phyloP scores from a whole-genome alignment of 2,888 invertebrate genomes.

The Podabrus alpinus region DNA sequence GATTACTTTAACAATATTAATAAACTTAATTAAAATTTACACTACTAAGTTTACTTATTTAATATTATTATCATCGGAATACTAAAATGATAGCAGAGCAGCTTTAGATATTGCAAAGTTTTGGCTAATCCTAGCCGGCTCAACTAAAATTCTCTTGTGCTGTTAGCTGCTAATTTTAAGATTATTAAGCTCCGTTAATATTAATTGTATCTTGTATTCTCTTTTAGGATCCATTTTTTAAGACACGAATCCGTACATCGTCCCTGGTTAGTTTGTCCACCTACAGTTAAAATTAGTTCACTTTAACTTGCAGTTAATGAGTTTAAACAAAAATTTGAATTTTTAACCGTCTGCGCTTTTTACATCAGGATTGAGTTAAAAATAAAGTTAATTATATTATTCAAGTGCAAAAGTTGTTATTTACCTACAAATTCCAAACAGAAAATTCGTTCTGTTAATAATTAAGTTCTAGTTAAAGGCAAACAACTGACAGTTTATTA shows the following conservation, averaged over 20 bases:
- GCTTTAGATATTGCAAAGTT: constrained; percentile 1
- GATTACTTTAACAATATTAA: background rate
- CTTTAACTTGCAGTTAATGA: too few species aligned
- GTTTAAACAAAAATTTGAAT: too few species aligned
- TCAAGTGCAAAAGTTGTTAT: background rate
- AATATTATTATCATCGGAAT: background rate
- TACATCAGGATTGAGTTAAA: background rate
- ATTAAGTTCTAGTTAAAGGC: background rate
- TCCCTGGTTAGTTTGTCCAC: too few species aligned
- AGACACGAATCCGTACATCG: too few species aligned
- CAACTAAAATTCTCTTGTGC: background rate
- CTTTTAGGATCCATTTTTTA: too few species aligned
- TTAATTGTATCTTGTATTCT: background rate
- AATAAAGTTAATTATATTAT: background rate
- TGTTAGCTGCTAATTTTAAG: constrained; percentile 1
- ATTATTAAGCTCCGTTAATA: constrained; percentile 1
- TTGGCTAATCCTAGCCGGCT: background rate
- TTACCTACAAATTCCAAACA: background rate
- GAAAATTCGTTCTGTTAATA: background rate
- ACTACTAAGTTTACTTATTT: background rate
- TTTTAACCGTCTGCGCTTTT: too few species aligned
- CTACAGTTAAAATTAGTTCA: too few species aligned
- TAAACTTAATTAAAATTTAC: background rate
- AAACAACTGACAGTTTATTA: background rate
- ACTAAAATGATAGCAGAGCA: background rate